Base-by-base conservation (phyloP, 2,113 vertebrate genomes). In the Acrocephalus arundinaceus region DNA sequence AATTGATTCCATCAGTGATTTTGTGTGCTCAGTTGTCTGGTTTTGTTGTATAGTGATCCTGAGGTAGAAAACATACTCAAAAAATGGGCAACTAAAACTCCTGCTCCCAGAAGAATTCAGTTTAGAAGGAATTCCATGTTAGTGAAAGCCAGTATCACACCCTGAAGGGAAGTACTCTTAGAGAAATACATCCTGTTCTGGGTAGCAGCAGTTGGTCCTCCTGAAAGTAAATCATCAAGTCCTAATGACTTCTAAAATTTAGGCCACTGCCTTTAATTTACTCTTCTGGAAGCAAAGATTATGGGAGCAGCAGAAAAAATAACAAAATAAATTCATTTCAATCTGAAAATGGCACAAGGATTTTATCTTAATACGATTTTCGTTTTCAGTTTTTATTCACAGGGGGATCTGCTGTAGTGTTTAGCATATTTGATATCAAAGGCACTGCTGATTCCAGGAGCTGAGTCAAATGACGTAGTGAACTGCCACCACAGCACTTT, bases 311-410 rank as follows among this genome's bases (percentile, higher is more conserved):
- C 17, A 85, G 52, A 71, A 93, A 66, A 28, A 61, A 89, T 93
- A 86, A 83, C 22, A 88, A 91, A 91, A 90, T 54, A 75, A 78
- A 45, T 5, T 45, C 4, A 58, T 82, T 92, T 92, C 52, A 92
- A 94, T 82, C 62, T 58, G 19, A 84, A 96, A 91, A 81, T 51
- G 73, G 51, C 28, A 59, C 13, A 16, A 46, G 33, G 17, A n/a
- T 22, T 94, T 95, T 90, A 89, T 95, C 76, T 87, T 94, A 51
- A 95, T 85, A 91, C 63, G 61, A 68, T 86, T 97, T 94, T 82
- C 31, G 25, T 93, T 90, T 97, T 74, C 59, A 63, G 28, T 57
- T 91, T 41, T 30, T 54, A 57, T 80, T 94, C 72, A 72, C 20
- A 67, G 46, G 46, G 52, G 57, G 19, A 90, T 73, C 49, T 85